Percentiles rank a stretch among this genome's conserved stretches.
phyloP scores from a whole-genome alignment of 2,113 vertebrate species.

The Scortum barcoo region DNA sequence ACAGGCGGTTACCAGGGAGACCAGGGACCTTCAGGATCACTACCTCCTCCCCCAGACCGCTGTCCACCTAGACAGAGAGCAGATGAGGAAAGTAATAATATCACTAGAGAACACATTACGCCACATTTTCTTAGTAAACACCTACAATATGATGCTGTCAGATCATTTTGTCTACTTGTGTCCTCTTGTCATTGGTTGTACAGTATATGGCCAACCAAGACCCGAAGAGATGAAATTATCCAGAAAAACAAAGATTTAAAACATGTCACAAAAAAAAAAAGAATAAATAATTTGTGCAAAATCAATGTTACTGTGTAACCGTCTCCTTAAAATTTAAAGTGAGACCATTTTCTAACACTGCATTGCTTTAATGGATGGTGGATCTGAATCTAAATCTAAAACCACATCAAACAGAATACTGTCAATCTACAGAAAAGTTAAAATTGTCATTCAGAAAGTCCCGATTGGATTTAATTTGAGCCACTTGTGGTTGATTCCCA shows the following conservation, averaged over 20 bases:
- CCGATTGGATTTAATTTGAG: background rate
- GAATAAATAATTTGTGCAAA: too few relatives aligned
- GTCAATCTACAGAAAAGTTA: too few relatives aligned
- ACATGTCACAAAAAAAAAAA: background rate
- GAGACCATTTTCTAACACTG: too few relatives aligned
- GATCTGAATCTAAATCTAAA: too few relatives aligned
- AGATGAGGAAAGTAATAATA: background rate
- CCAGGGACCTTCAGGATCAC: slow-evolving; percentile 81
- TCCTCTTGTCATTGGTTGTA: background rate
- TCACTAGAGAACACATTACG: background rate
- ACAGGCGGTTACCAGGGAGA: slow-evolving; percentile 83
- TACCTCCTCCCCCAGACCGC: slow-evolving; percentile 77
- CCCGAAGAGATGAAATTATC: background rate
- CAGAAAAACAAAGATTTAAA: background rate
- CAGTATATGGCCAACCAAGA: background rate
- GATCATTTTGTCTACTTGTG: background rate
- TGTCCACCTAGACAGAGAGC: slow-evolving; percentile 79
- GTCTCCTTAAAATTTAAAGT: too few relatives aligned
- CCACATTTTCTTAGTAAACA: too few relatives aligned
- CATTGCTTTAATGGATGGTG: too few relatives aligned
- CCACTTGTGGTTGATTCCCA: background rate
- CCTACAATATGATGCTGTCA: background rate
- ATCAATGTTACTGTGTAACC: too few relatives aligned
- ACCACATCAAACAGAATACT: too few relatives aligned
- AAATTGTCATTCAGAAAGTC: background rate